Percentiles rank a stretch among this genome's conserved stretches.
Evolutionary conservation across 53 echinoderm and acorn worm genomes (phyloP).

Genomic region (Apostichopus leukothele): DNA sequence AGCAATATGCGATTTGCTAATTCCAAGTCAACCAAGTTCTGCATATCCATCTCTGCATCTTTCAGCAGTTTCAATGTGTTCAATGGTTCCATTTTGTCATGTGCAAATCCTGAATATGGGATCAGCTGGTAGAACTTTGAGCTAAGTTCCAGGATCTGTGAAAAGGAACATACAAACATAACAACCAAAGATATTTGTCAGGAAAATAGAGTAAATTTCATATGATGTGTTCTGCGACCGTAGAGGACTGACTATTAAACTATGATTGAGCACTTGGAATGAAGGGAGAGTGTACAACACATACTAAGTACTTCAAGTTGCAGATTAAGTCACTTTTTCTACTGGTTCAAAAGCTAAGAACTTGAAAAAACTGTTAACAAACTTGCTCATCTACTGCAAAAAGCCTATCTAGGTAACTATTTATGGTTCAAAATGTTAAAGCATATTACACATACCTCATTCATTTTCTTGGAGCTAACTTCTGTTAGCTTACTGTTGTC

Average conservation of each 20-base stretch:
- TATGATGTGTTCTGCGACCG: too few relatives aligned
- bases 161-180: neutral
- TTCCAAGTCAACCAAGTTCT: slow-evolving; percentile 71
- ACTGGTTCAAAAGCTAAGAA: too few relatives aligned
- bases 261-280: too few relatives aligned
- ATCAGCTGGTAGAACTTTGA: slow-evolving; percentile 78
- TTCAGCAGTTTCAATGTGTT: slow-evolving; percentile 47
- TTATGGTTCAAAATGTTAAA: too few relatives aligned
- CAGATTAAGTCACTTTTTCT: too few relatives aligned
- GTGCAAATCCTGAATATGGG: slow-evolving; percentile 67
- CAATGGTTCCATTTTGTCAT: slow-evolving; percentile 70
- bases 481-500: slow-evolving; percentile 7
- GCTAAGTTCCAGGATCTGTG: slow-evolving; percentile 72
- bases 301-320: too few relatives aligned
- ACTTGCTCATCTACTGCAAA: too few relatives aligned
- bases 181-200: neutral
- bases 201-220: neutral
- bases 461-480: slow-evolving; percentile 18
- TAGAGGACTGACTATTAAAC: too few relatives aligned
- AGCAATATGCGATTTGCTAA: slow-evolving; percentile 67
- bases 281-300: too few relatives aligned
- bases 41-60: slow-evolving; percentile 51
- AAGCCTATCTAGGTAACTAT: too few relatives aligned
- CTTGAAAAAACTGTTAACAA: too few relatives aligned
- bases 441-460: neutral